Evolutionary conservation across 1,140 invertebrate species (phyloP).

Genomic region (Drosophila littoralis): DNA sequence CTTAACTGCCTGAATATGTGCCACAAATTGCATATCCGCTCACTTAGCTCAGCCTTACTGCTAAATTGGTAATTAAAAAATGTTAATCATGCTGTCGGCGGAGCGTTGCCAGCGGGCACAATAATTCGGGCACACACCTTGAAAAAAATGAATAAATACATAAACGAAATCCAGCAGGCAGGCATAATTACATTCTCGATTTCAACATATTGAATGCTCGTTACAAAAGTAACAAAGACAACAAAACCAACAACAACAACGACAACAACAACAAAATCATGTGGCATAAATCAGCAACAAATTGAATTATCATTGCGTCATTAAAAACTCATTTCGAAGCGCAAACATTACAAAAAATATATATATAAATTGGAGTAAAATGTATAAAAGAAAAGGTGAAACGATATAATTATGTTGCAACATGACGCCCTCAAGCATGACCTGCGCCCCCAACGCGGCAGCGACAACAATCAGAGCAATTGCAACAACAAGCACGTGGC

Average conservation of each 20-base stretch:
- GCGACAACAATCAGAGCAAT: slow-evolving; percentile 53
- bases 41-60: neutral
- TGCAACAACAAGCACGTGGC: slow-evolving; percentile 23
- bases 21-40: slow-evolving; percentile 4
- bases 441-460: slow-evolving; percentile 62
- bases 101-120: neutral
- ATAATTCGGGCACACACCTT: slow-evolving; percentile 9
- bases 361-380: slow-evolving; percentile 14
- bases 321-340: slow-evolving; percentile 76
- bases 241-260: no score
- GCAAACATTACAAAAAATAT: slow-evolving; percentile 24
- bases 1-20: neutral
- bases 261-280: slow-evolving; percentile 54
- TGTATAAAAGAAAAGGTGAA: slow-evolving; percentile 73
- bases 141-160: slow-evolving; percentile 1
- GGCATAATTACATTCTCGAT: slow-evolving; percentile 77
- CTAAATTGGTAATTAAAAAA: slow-evolving; percentile 18
- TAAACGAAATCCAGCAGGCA: slow-evolving; percentile 15
- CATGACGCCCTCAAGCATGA: slow-evolving; percentile 77
- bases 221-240: slow-evolving; percentile 52
- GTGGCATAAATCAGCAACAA: slow-evolving; percentile 77
- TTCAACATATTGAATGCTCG: slow-evolving; percentile 73
- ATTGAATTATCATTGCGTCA: slow-evolving; percentile 83
- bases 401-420: slow-evolving; percentile 81
- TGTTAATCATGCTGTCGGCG: neutral